phyloP scores from a whole-genome alignment of 2,113 vertebrate species.

The Cottus gobio region DNA sequence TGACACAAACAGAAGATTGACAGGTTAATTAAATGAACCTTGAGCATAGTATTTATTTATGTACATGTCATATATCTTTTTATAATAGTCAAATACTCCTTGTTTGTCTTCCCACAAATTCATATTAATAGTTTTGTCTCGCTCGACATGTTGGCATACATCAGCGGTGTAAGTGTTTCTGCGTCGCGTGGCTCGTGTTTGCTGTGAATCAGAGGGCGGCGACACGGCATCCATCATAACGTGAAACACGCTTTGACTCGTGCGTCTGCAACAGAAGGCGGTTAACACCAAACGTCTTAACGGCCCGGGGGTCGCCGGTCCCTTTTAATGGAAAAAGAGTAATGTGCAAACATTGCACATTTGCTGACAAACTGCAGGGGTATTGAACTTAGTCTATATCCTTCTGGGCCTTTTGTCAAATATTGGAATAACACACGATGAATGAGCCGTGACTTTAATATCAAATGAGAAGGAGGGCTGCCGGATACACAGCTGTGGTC shows the following conservation, averaged over 20 bases:
- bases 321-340: constrained; percentile 49
- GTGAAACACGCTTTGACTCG: constrained; percentile 45
- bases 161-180: not conserved
- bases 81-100: no score
- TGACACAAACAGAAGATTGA: no score
- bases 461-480: constrained; percentile 23
- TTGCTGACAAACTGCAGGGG: constrained; percentile 56
- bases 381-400: constrained; percentile 52
- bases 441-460: constrained; percentile 70
- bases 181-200: not conserved
- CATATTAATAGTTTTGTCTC: not conserved
- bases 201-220: not conserved
- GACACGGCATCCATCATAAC: constrained; percentile 23
- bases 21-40: no score
- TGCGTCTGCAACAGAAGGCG: constrained; percentile 49
- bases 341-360: constrained; percentile 67
- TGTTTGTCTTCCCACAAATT: no score
- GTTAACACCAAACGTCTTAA: constrained; percentile 55
- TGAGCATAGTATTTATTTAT: no score
- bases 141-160: not conserved
- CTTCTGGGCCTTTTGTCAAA: constrained; percentile 61
- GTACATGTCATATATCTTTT: no score
- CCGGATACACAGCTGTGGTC: constrained; percentile 9
- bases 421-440: constrained; percentile 61
- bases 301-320: constrained; percentile 43